Percentiles rank a stretch among this genome's conserved stretches.
Conservation (phyloP, 2,113 vertebrate genomes). For the Anthoscopus minutus region DNA sequence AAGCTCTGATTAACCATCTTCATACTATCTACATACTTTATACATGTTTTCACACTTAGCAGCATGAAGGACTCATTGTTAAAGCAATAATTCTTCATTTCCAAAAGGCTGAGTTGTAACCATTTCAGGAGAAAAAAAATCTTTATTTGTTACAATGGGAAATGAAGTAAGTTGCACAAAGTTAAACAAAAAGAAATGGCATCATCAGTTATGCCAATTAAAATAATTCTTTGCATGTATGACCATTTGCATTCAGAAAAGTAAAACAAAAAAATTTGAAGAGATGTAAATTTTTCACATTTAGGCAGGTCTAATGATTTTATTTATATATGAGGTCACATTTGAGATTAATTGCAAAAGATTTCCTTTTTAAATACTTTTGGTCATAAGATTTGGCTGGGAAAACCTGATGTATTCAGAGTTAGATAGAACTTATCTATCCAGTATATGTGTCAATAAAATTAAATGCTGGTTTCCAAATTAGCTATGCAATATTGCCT, state of each 20-base stretch:
- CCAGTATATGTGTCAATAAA: not conserved
- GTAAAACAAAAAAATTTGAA: not conserved
- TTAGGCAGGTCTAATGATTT: not conserved
- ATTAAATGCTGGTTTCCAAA: not conserved
- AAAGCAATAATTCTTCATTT: not conserved
- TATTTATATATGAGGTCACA: not conserved
- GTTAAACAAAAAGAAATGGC: not conserved
- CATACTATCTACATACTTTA: too few relatives aligned
- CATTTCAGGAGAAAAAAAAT: not conserved
- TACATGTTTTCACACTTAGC: fast-evolving
- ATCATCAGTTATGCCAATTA: not conserved
- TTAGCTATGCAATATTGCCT: not conserved
- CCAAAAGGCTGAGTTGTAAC: not conserved
- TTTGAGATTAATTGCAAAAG: not conserved
- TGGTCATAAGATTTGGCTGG: not conserved
- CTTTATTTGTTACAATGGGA: not conserved
- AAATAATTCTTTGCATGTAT: not conserved
- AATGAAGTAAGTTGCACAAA: not conserved
- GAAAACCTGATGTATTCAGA: not conserved
- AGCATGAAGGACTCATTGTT: not conserved
- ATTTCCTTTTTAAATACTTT: not conserved
- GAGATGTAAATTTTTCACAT: not conserved
- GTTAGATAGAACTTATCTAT: not conserved
- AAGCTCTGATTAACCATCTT: not conserved
- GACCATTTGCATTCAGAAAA: not conserved